Base-by-base conservation (phyloP, 2,888 invertebrate species). In the Pachliopta kotzebuea region DNA sequence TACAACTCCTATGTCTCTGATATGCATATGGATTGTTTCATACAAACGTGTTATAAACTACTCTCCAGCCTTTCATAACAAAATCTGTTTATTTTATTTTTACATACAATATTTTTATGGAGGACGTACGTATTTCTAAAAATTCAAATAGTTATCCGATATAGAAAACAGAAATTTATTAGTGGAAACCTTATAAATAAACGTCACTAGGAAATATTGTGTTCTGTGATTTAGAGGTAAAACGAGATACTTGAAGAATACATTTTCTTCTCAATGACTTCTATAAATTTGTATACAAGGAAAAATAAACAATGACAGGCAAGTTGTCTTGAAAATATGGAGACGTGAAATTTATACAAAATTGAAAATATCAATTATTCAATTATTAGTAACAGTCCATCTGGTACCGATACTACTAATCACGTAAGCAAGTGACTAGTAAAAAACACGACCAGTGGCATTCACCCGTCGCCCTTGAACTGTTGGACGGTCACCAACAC, bases 391-490 rank as follows among this genome's bases (percentile, higher is more conserved):
- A 80, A 79, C 76, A 71, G 76, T 77, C 79, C 80, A 85, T 86
- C 86, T 87, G 86, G 86, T 83, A 85, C 80, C 79, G 75, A 79
- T 78, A 81, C 78, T 78, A 77, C 80, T 75, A 80, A 82, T 80
- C 85, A 82, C 81, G 83, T 85, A 78, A 81, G 85, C 84, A 75
- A 78, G 80, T 81, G 81, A 77, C 72, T 75, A 77, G 77, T 78
- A 87, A 88, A 88, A 89, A 88, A 86, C 83, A 77, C 77, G 85
- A 77, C 80, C 76, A 73, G 86, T 88, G 90, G 86, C 90, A 86
- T 89, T 90, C 90, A 90, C 90, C 90, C 80, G 84, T 72, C 74
- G 87, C 83, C 90, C 90, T 90, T 90, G 89, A 90, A 90, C 90
- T 81, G 79, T 62, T 76, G 77, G 80, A 73, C 83, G 76, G 88